A percentile compares a stretch with the other conserved stretches of the same genome.
Conservation (phyloP, 2,113 vertebrate species). For the Holacanthus passer region DNA sequence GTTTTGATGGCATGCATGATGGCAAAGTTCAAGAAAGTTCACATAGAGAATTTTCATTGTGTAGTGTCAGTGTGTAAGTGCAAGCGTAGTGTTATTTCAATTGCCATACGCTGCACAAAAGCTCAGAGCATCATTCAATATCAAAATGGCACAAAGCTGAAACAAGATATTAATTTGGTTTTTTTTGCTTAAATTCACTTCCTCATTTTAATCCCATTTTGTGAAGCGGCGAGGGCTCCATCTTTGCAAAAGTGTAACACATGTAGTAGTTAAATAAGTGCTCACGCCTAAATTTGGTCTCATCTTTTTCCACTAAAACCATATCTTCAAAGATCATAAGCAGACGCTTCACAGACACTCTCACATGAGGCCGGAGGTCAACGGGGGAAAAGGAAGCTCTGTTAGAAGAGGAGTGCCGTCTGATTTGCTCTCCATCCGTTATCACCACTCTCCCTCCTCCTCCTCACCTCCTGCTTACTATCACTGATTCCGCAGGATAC, state of each 20-base stretch:
- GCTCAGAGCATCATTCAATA: background rate
- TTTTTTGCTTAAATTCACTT: background rate
- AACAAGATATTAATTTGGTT: too few relatives aligned
- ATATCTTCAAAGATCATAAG: background rate
- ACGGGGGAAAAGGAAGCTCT: conserved; percentile 76
- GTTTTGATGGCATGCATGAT: background rate
- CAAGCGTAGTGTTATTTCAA: too few relatives aligned
- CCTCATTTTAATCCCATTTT: background rate
- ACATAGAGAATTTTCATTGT: background rate
- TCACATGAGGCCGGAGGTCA: conserved; percentile 57
- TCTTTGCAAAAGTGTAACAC: background rate
- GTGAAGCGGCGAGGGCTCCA: background rate
- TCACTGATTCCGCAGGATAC: conserved; percentile 45
- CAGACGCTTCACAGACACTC: background rate
- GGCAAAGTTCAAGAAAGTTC: conserved; percentile 22
- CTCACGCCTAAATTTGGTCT: background rate
- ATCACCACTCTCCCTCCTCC: conserved; percentile 61
- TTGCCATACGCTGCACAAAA: background rate
- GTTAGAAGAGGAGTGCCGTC: conserved; percentile 62
- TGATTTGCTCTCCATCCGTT: conserved; percentile 66
- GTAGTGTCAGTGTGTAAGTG: too few relatives aligned
- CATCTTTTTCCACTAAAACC: background rate
- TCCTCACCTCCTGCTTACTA: conserved; percentile 52
- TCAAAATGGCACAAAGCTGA: background rate
- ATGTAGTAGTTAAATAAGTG: background rate